Conservation (phyloP, 2,113 vertebrate genomes). For the Xiphophorus hellerii region DNA sequence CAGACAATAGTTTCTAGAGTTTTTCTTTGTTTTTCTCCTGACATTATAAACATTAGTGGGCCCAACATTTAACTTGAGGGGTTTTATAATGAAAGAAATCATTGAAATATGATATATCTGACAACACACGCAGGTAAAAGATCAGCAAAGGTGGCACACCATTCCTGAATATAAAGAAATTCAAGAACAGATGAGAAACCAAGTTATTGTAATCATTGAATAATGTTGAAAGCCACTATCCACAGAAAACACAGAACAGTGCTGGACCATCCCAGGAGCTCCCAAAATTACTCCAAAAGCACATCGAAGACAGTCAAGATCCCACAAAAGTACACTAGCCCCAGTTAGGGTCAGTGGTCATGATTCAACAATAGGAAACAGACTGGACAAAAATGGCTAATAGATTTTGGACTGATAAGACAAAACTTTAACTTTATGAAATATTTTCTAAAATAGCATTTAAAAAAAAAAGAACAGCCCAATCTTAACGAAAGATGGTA, state of each 20-base stretch:
- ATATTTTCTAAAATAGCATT: too few relatives aligned
- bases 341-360: not conserved
- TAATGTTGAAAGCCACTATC: too few relatives aligned
- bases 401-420: not conserved
- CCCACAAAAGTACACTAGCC: not conserved
- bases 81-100: not conserved
- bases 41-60: not conserved
- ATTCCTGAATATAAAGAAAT: not conserved
- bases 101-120: not conserved
- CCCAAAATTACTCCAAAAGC: not conserved
- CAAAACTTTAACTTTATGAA: not conserved
- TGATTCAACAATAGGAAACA: not conserved
- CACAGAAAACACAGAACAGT: too few relatives aligned
- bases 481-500: not conserved
- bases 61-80: not conserved
- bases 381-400: not conserved
- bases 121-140: not conserved
- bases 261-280: too few relatives aligned
- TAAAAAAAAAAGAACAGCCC: too few relatives aligned
- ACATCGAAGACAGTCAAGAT: not conserved
- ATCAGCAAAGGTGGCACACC: not conserved
- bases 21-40: not conserved
- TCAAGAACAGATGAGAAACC: not conserved
- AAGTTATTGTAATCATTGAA: too few relatives aligned
- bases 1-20: not conserved